Base-by-base conservation (phyloP, 2,113 vertebrate species). In the Ammodramus savannarum region DNA sequence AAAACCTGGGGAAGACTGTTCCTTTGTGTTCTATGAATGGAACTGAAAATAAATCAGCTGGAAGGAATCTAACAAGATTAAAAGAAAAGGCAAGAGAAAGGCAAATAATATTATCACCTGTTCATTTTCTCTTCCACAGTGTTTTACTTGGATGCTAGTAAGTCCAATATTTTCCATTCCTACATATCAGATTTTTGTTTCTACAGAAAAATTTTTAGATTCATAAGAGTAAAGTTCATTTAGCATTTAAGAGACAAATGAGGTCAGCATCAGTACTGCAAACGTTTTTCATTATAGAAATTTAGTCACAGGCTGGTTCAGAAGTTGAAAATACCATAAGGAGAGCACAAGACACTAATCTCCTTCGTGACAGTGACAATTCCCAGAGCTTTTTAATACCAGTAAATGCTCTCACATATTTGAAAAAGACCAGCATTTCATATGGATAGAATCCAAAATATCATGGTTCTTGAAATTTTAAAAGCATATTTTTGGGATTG, bases 311-410 rank as follows among this genome's bases (percentile, higher is more conserved):
- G 67, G 5, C 87, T 96, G 80, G 91, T 96, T 97, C 95, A 97
- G 94, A 94, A 96, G 94, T 96, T 96, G 81, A 96, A 93, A 95
- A 96, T 87, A 89, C 78, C 94, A 58, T 83, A 61, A 89, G 55
- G 25, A 91, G 57, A 87, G 79, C 22, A 19, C 57, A 86, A 90
- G 51, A 83, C 87, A 83, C 77, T 95, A 95, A 96, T 96, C 93
- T 96, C 81, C 13, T 94, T 91, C 16, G 2, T 96, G 93, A 94
- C 89, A 96, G 87, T 95, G 94, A 96, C 85, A 97, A 85, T 94
- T 94, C 87, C 95, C 95, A 97, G 96, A 85, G 78, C 85, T 91
- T 66, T 89, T 81, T 85, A 80, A 89, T 89, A 85, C 49, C 67
- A 85, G 69, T 90, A 96, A 93, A 89, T 83, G 51, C 49, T 94